Evolutionary conservation across 1,140 invertebrate species (phyloP), one percentile per base, ranked within the genome.

Genomic region (Venustaconcha ellipsiformis): DNA sequence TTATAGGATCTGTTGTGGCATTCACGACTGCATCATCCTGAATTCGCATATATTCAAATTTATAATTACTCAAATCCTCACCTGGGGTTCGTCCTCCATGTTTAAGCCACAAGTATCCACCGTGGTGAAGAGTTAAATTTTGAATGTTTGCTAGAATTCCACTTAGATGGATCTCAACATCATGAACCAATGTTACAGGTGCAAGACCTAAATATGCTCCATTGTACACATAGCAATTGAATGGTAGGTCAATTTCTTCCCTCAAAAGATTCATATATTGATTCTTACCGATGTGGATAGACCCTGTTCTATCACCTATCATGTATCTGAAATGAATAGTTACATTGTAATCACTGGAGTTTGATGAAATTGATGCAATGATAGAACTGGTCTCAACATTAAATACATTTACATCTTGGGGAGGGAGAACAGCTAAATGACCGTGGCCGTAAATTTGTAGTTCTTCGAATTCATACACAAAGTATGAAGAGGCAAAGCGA

Each of bases 291-390:
- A 85, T 69, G 73, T 86, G 85, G 8, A 86, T 81, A 2, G 82
- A 72, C 6, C 85, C 85, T 13, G 79, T 84, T 23, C 85, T 67
- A 67, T 86, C 85, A 14, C 85, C 85, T 60, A 86, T 86, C 85
- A 85, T 86, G 75, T 84, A 85, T 63, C 82, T 84, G 76, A 85
- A 86, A 71, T 84, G 83, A 23, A 86, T 58, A 11, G 75, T 83
- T 15, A 86, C 79, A 73, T 83, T 82, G 37, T 81, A 83, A 59
- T 75, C 74, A 57, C 66, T 56, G 23, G 37, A 60, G 67, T 78
- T 71, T 5, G 79, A 70, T 20, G 67, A 57, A 20, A 67, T 70
- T 17, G 64, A 58, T 23, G 71, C 62, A 66, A 57, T 74, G 15
- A 67, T 23, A n/a, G 68, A 26, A 57, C 20, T 56, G 5, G 63